Conservation (phyloP, 2,113 vertebrate species). For the Gopherus flavomarginatus region DNA sequence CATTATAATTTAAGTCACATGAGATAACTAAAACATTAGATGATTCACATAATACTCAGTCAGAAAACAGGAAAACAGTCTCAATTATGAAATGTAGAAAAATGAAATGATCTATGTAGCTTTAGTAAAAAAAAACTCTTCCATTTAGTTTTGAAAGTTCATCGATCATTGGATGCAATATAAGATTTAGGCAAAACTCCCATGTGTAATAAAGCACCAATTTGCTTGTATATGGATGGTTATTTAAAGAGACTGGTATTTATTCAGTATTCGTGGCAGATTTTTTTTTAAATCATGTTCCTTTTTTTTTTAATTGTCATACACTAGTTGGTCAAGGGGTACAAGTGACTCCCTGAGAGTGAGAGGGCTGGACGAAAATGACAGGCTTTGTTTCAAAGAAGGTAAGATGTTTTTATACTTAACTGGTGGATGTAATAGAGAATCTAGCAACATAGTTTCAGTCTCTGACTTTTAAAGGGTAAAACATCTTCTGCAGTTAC, state of each 20-base stretch:
- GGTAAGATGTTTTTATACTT: background rate
- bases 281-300: background rate
- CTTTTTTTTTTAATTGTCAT: background rate
- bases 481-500: background rate
- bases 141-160: background rate
- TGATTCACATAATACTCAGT: constrained; percentile 70
- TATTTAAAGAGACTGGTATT: background rate
- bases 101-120: background rate
- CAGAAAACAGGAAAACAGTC: constrained; percentile 58
- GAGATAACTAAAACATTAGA: constrained; percentile 62
- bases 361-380: background rate
- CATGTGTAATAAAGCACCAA: background rate
- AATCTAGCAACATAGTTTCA: background rate
- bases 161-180: background rate
- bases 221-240: background rate
- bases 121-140: constrained; percentile 34
- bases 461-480: background rate
- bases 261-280: background rate
- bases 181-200: background rate
- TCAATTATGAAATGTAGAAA: constrained; percentile 54
- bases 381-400: constrained; percentile 1
- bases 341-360: background rate
- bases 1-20: constrained; percentile 57
- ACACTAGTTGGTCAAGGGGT: background rate
- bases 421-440: background rate